A percentile compares a stretch with the other conserved stretches of the same genome.
These are phyloP conservation scores for Eristalinus sepulchralis DNA, from an alignment of 2,888 invertebrate genomes.

Conservation along the genomic window DNA sequence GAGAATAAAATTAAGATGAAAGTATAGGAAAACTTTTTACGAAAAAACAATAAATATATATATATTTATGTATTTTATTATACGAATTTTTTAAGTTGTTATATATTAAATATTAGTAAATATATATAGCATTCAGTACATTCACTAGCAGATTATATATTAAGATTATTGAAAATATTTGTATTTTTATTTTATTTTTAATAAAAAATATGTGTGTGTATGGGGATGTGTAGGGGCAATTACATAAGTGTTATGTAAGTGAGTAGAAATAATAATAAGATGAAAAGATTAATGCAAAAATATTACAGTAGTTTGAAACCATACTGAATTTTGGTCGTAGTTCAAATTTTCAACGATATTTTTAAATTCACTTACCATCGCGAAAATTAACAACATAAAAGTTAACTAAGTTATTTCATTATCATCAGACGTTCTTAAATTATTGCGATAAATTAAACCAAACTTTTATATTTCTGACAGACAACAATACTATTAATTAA, in stretches of 20 bases:
- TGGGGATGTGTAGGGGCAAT: conserved; percentile 55
- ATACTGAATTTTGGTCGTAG: background rate
- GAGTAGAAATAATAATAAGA: background rate
- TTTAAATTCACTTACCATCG: background rate
- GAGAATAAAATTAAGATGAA: conserved; percentile 62
- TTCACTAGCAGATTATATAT: conserved; percentile 81
- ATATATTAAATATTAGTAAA: conserved; percentile 72
- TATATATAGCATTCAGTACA: conserved; percentile 81
- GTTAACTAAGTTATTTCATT: background rate
- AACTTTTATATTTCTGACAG: too few species aligned
- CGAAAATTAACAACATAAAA: background rate
- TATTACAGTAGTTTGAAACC: background rate
- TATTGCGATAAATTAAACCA: too few species aligned
- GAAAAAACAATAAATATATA: conserved; percentile 48
- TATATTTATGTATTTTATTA: conserved; percentile 60
- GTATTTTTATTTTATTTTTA: conserved; percentile 1
- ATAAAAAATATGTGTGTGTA: conserved; percentile 33
- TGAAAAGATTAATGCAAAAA: background rate
- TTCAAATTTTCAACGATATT: background rate
- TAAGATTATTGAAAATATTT: conserved; percentile 60
- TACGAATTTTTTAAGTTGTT: conserved; percentile 19
- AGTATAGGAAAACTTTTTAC: conserved; percentile 48
- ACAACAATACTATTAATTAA: too few species aligned
- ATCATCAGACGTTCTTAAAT: too few species aligned
- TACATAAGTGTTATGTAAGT: conserved; percentile 31